Conservation (phyloP, 2,888 invertebrate genomes). For the Stegophylla sp. region DNA sequence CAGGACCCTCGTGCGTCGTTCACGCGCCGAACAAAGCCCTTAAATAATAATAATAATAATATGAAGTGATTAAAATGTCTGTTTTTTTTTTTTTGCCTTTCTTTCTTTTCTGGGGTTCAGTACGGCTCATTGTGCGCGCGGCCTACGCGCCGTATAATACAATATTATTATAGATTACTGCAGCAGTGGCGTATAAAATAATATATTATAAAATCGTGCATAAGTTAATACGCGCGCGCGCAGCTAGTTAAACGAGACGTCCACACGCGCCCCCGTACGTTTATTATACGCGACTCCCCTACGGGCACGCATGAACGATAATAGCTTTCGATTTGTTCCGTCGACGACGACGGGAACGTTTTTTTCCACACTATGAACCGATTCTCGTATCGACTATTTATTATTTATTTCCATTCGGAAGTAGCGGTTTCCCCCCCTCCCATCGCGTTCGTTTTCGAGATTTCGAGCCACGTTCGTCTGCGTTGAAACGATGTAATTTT, state of each 20-base stretch:
- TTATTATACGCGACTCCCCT: slow-evolving; percentile 4
- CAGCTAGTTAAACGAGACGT: slow-evolving; percentile 39
- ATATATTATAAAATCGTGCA: not conserved
- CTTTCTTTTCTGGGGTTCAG: not conserved
- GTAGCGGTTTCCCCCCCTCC: too few relatives aligned
- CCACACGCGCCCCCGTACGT: too few relatives aligned
- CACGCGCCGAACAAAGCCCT: not conserved
- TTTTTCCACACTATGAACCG: slow-evolving; percentile 47
- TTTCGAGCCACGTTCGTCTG: too few relatives aligned
- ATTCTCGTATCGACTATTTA: too few relatives aligned
- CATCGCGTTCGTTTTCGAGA: too few relatives aligned
- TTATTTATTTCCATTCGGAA: too few relatives aligned
- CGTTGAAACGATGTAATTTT: too few relatives aligned
- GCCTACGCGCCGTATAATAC: too few relatives aligned
- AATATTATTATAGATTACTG: too few relatives aligned
- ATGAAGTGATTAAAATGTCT: slow-evolving; percentile 2
- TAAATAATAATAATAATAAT: too few relatives aligned
- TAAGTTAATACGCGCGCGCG: not conserved
- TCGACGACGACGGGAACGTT: slow-evolving; percentile 10
- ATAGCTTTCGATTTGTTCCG: slow-evolving; percentile 39
- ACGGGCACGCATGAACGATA: slow-evolving; percentile 21
- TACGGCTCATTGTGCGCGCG: not conserved
- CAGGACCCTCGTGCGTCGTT: not conserved
- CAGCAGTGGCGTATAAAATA: too few relatives aligned
- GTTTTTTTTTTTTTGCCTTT: not conserved